Base-by-base conservation (phyloP, 2,113 vertebrate species). In the Rana temporaria region DNA sequence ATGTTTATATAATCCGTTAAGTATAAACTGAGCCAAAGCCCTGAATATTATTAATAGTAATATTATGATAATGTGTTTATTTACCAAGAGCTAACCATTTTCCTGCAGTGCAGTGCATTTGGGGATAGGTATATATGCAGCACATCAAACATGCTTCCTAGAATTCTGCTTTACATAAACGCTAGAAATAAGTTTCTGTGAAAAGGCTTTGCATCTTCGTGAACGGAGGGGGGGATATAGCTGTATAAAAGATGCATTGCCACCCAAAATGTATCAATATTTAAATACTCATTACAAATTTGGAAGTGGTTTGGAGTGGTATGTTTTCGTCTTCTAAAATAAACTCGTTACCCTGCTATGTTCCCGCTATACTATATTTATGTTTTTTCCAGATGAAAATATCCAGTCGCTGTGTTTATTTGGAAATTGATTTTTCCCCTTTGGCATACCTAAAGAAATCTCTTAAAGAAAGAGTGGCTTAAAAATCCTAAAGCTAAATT, bases 381-480 rank as follows among this genome's bases (percentile, higher is more conserved):
- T 69, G 78, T 57, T 70, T 79, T 42, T 60, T 55, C 78, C 78
- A 69, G 78, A 79, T 79, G 65, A 68, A 79, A 69, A 79, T 79
- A 69, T 79, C 30, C 26, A 26, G 55, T 24, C 66, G 5, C 14
- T 12, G 32, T 79, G 56, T 79, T 79, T 79, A 79, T 79, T 79
- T 79, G 20, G 12, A 5, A 60, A 6, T 53, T 1, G 30, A 55
- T 69, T 16, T 11, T 52, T 38, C 71, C 71, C 71, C 56, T 38
- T 18, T 34, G 71, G 71, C 42, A 48, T 48, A 22, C 1, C 24
- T 38, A 38, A 4, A 14, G 52, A 59, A 59, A 34, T 16, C 8
- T 18, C 70, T 73, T 73, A 73, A 73, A 57, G 70, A 20, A 63
- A 63, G 0, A 63, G 60, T 24, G 24, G 20, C 12, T 14, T 63